Base-by-base conservation (phyloP, 2,797 vertebrate species). In the Sebastiscus albofasciatus region DNA sequence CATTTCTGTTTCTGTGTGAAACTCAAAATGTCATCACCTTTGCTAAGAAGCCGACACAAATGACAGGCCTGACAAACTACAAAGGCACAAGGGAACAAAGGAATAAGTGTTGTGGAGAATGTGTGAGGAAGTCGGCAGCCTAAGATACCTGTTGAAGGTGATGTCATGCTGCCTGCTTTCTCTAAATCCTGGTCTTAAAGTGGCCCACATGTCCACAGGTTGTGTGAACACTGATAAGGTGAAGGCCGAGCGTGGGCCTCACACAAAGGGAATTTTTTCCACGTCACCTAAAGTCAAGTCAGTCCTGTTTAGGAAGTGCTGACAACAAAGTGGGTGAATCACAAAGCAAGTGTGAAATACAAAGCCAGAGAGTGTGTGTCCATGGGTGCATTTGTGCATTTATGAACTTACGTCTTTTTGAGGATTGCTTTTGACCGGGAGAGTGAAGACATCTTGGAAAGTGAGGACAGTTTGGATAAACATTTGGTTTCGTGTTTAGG, bases 51-150 rank as follows among this genome's bases (percentile, higher is more conserved):
- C 42, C 1, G 18, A 54, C 26, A 56, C 33, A 58, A 74, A 71
- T 85, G 58, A 61, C 27, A 52, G 72, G 22, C n/a, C 2, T 20
- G 0, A 3, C 13, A 54, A 60, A 56, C 24, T 31, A 64, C 70
- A 69, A 65, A 79, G 72, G 8, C 12, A 33, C 5, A 5, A 1
- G 12, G 34, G 66, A 85, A 88, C 85, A 89, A 87, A 90, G 72
- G 67, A 52, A 2, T 10, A 26, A 71, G 54, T 85, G 80, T 86
- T 56, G 9, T 1, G 22, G 22, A 52, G 24, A 31, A 9, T 13
- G 54, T 67, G 8, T 64, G 73, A 66, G 39, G 33, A 66, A 60
- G 27, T 68, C 1, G 16, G 52, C 16, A 24, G 36, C 59, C 59
- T 52, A 3, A 29, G 18, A 61, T 64, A 75, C 75, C 76, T 73